Base-by-base conservation (phyloP, 2,888 invertebrate species). In the Troides oblongomaculatus region DNA sequence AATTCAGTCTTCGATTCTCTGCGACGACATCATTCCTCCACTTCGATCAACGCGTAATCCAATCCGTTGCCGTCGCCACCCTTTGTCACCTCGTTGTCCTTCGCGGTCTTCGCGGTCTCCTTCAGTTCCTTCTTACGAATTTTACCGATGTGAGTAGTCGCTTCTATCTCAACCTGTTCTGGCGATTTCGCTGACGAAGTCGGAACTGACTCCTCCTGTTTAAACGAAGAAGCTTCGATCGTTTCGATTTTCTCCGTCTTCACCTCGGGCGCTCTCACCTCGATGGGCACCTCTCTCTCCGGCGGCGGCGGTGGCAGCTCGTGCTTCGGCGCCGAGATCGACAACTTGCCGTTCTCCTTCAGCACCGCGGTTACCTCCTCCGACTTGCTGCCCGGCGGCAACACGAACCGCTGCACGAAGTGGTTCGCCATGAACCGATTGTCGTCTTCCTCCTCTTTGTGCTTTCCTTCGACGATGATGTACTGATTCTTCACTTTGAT, bases 81-180 rank as follows among this genome's bases (percentile, higher is more conserved):
- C 73, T 92, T 91, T 0, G 86, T 81, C 21, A 92, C 92, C 81
- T 92, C 91, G 71, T 92, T 92, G 71, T 90, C 90, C 69, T 89
- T 89, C 2, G 84, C 74, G 3, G 83, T 82, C 74, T 91, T 90
- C 2, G 83, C 82, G 2, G 84, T 83, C 3, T 84, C 83, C 68
- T 92, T 92, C 25, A 92, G 75, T 30, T 92, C 92, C 78, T 92
- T 92, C 81, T 92, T 92, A 66, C 91, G 82, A n/a, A 89, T 92
- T 75, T 92, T 92, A 0, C 92, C 91, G 1, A 86, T 82, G 71
- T 90, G 88, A 0, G 89, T 88, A 3, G 90, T 89, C 1, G 88
- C 87, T 74, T 89, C 90, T 18, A 81, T 57, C 17, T 88, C 89
- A 17, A 86, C 68, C 69, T 87, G 84, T 50, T 88, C 88, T 0